Evolutionary conservation across 2,888 invertebrate species (phyloP).

Genomic region (Lasioglossum vierecki): DNA sequence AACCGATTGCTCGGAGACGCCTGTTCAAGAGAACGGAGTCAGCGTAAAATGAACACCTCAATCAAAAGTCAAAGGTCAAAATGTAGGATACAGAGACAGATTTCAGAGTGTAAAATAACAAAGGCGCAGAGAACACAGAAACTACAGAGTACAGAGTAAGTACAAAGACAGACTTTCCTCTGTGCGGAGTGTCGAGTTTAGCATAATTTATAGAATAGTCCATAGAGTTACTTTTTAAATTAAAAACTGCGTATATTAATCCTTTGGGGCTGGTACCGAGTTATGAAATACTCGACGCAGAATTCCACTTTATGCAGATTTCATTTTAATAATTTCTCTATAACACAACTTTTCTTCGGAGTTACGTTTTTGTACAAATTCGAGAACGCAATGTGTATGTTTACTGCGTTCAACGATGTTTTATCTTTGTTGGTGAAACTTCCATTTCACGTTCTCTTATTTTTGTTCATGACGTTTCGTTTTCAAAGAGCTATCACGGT

Average conservation of each 20-base stretch:
- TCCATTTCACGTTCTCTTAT: background rate
- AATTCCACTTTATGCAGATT: background rate
- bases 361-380: background rate
- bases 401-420: background rate
- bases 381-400: background rate
- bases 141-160: background rate
- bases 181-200: background rate
- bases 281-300: background rate
- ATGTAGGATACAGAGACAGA: background rate
- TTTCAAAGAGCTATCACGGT: too few relatives aligned
- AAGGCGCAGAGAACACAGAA: background rate
- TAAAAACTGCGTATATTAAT: background rate
- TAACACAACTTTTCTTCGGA: background rate
- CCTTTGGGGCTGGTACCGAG: background rate
- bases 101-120: background rate
- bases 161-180: conserved; percentile 1
- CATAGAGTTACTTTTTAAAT: background rate
- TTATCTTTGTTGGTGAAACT: background rate
- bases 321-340: background rate
- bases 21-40: background rate
- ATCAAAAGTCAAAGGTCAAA: background rate
- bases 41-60: background rate
- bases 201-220: background rate
- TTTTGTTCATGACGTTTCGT: too few relatives aligned
- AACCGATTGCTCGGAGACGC: background rate